Evolutionary conservation across 2,888 invertebrate species (phyloP).

Genomic region (Mallateleia sp.): DNA sequence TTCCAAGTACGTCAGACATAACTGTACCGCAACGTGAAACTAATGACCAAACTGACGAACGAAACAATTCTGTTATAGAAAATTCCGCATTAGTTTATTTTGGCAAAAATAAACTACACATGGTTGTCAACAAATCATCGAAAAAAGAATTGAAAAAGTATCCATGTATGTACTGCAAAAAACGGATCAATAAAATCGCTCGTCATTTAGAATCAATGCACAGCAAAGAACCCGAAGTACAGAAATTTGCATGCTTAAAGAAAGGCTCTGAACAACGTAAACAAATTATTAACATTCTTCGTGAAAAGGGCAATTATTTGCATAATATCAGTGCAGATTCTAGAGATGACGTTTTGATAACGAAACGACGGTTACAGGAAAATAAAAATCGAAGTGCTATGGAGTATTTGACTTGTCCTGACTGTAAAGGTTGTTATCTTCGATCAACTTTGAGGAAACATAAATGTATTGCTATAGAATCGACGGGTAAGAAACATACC

Average conservation of each 20-base stretch:
- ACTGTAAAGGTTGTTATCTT: not conserved
- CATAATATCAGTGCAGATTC: not conserved
- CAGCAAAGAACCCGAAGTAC: not conserved
- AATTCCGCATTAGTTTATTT: no score
- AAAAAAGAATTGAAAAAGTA: not conserved
- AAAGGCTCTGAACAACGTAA: not conserved
- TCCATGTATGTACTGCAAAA: constrained; percentile 14
- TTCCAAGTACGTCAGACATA: no score
- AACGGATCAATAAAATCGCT: not conserved
- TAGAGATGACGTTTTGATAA: not conserved
- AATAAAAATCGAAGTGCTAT: not conserved
- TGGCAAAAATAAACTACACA: not conserved
- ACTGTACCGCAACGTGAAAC: no score
- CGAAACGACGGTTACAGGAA: not conserved
- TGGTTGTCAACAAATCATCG: not conserved
- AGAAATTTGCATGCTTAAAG: not conserved
- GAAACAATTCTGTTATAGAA: no score
- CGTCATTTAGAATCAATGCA: constrained; percentile 9
- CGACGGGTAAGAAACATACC: no score
- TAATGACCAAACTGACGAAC: no score
- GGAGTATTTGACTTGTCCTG: constrained; percentile 21
- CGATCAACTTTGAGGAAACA: not conserved
- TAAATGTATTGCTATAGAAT: no score
- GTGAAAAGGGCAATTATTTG: constrained; percentile 7
- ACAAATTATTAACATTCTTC: constrained; percentile 9